phyloP scores from a whole-genome alignment of 2,888 invertebrate genomes.

The Stenchaetothrips biformis region DNA sequence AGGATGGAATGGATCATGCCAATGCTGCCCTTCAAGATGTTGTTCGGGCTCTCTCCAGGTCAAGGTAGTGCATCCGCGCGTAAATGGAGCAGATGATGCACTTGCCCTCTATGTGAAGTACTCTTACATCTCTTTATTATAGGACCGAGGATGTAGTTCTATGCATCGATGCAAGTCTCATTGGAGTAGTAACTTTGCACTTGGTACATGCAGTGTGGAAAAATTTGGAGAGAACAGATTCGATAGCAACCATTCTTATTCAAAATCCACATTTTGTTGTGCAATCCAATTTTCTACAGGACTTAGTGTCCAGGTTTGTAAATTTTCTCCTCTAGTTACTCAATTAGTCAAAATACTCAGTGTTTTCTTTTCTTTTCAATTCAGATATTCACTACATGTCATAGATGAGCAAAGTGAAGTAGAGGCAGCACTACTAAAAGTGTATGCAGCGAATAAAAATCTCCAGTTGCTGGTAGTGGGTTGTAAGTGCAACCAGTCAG shows the following conservation, averaged over 20 bases:
- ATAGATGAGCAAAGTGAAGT: background rate
- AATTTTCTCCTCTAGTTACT: background rate
- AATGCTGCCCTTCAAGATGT: background rate
- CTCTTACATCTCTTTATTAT: background rate
- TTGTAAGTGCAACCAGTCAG: background rate
- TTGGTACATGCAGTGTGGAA: background rate
- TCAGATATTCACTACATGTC: background rate
- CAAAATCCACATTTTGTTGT: background rate
- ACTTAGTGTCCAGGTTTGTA: background rate
- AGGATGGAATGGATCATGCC: background rate
- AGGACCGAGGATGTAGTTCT: background rate
- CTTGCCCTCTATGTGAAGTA: too few relatives aligned
- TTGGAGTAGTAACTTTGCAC: background rate
- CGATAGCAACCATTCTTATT: background rate
- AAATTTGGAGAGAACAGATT: background rate
- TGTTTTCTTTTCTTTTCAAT: background rate
- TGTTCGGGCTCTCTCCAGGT: background rate
- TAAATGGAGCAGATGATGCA: background rate
- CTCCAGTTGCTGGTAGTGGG: background rate
- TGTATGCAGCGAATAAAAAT: background rate
- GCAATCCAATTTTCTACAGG: background rate
- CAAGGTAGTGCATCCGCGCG: background rate
- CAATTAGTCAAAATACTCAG: background rate
- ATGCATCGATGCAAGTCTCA: background rate
- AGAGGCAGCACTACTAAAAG: background rate